Evolutionary conservation across 1,140 invertebrate genomes (phyloP).

Genomic region (Campoletis sonorensis): DNA sequence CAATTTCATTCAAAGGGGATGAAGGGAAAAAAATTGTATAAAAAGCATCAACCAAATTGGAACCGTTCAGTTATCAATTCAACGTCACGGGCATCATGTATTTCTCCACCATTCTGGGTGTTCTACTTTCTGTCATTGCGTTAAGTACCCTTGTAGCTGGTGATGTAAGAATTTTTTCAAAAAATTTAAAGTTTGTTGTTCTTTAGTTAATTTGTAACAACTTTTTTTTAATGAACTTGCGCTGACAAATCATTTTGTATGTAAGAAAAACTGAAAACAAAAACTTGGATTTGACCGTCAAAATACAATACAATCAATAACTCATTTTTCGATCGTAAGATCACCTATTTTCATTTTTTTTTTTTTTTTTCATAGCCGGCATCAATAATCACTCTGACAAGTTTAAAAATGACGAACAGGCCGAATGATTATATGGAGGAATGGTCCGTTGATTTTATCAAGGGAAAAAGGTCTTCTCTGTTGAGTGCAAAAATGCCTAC

Average conservation of each 20-base stretch:
- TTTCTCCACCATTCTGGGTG: background rate
- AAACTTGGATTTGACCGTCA: too few species aligned
- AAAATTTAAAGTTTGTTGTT: background rate
- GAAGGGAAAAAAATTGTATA: constrained; percentile 17
- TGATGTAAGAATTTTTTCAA: constrained; percentile 4
- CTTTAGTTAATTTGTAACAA: too few species aligned
- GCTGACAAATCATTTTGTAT: background rate
- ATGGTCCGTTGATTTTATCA: background rate
- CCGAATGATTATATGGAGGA: background rate
- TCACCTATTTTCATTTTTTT: too few species aligned
- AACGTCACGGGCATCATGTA: background rate
- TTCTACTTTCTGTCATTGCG: background rate
- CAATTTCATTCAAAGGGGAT: too few species aligned
- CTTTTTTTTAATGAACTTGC: too few species aligned
- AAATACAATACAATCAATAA: too few species aligned
- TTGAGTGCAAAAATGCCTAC: background rate
- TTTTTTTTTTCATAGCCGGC: background rate
- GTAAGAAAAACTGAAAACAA: too few species aligned
- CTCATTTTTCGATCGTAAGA: too few species aligned
- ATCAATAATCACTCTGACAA: background rate
- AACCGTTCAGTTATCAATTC: too few species aligned
- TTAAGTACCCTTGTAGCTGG: background rate
- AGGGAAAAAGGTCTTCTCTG: background rate
- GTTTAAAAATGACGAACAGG: background rate
- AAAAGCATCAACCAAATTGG: background rate